A percentile compares a stretch with the other conserved stretches of the same genome.
Conservation (phyloP, 2,797 vertebrate species). For the Helostoma temminkii region DNA sequence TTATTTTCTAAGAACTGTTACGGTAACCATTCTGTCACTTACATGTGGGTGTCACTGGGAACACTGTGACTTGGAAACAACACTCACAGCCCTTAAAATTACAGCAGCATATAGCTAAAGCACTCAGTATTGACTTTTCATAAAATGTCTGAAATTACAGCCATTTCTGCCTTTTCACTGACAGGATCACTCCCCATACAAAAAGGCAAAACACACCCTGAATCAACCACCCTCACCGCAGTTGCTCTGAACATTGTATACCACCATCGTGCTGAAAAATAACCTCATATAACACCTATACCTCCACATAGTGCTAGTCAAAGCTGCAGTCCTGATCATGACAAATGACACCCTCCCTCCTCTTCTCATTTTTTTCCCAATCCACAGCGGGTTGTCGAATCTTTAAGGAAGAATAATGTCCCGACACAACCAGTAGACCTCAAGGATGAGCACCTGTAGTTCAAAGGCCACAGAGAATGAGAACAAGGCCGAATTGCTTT, state of each 20-base stretch:
- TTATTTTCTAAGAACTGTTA: slow-evolving; percentile 30
- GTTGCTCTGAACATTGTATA: slow-evolving; percentile 14
- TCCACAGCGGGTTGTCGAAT: slow-evolving; percentile 43
- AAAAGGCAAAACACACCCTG: slow-evolving; percentile 23
- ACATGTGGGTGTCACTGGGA: slow-evolving; percentile 25
- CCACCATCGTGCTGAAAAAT: slow-evolving; percentile 35
- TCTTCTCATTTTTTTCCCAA: slow-evolving; percentile 39
- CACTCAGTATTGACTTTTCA: slow-evolving; percentile 18
- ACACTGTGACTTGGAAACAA: slow-evolving; percentile 25
- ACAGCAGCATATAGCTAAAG: slow-evolving; percentile 37
- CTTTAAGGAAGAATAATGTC: slow-evolving; percentile 76
- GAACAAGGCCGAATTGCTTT: slow-evolving; percentile 51
- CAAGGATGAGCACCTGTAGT: slow-evolving; percentile 63
- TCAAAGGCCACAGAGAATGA: slow-evolving; percentile 47
- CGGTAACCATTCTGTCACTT: slow-evolving; percentile 25
- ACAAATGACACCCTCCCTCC: slow-evolving; percentile 50
- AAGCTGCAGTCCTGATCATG: slow-evolving; percentile 63
- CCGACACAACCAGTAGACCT: slow-evolving; percentile 39
- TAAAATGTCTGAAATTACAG: slow-evolving; percentile 14
- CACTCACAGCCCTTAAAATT: slow-evolving; percentile 44
- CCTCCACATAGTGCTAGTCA: slow-evolving; percentile 58
- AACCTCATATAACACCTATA: slow-evolving; percentile 11
- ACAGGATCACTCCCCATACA: not conserved
- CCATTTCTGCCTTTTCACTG: not conserved
- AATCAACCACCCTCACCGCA: not conserved